Percentiles rank a stretch among this genome's conserved stretches.
Conservation (phyloP, 1,140 invertebrate genomes). For the Harpegnathos saltator region DNA sequence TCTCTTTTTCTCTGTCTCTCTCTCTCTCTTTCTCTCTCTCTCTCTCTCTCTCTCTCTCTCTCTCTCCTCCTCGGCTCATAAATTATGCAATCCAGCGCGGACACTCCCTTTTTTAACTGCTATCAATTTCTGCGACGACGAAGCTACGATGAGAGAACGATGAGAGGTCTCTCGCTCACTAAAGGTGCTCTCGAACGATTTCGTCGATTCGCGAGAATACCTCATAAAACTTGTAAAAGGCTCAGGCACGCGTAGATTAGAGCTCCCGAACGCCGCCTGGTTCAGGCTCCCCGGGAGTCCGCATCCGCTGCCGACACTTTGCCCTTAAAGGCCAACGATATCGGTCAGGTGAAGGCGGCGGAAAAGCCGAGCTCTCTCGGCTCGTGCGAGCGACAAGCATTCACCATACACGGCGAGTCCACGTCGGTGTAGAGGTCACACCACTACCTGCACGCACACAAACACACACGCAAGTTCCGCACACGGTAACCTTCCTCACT, state of each 20-base stretch:
- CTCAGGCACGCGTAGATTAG: neutral
- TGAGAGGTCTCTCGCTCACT: too few relatives aligned
- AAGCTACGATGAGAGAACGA: too few relatives aligned
- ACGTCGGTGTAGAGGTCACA: slow-evolving; percentile 25
- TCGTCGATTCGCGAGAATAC: neutral
- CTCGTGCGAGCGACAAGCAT: slow-evolving; percentile 10
- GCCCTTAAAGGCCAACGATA: slow-evolving; percentile 45
- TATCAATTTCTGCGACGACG: too few relatives aligned
- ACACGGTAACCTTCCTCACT: slow-evolving; percentile 50
- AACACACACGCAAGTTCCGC: neutral
- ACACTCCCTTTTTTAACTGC: too few relatives aligned
- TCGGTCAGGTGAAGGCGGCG: slow-evolving; percentile 21
- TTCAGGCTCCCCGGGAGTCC: neutral
- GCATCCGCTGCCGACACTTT: neutral
- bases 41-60: too few relatives aligned
- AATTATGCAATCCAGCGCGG: too few relatives aligned
- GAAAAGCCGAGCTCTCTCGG: slow-evolving; percentile 1
- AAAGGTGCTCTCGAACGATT: too few relatives aligned
- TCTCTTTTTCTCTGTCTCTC: too few relatives aligned
- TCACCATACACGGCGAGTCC: neutral
- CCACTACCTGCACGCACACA: neutral
- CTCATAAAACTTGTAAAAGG: neutral
- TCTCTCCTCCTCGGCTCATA: too few relatives aligned
- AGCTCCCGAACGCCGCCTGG: neutral
- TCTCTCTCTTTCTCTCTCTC: too few relatives aligned